Base-by-base conservation (phyloP, 2,113 vertebrate genomes). In the Raja brachyura region DNA sequence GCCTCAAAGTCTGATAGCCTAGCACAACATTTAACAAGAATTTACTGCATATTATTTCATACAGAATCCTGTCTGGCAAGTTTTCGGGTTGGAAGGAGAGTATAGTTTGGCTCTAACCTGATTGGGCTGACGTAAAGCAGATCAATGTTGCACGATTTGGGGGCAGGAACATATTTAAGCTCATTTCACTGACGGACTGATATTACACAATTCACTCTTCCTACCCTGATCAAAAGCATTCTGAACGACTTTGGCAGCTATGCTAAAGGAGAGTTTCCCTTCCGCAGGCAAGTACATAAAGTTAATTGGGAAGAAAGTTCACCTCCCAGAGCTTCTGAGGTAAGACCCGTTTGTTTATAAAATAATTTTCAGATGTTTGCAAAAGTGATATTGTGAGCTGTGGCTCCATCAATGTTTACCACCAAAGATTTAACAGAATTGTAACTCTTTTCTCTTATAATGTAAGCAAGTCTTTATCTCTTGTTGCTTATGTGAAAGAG, bases 231-330 rank as follows among this genome's bases (percentile, higher is more conserved):
- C 83, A 88, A 31, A 88, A 61, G 22, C 54, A 59, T 85, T 85
- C 54, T 25, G 5, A 59, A 28, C 0, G 56, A 63, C 31, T 16
- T 31, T 28, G 56, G 59, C 16, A 31, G 28, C 25, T 16, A 88
- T 88, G 59, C 13, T 63, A 66, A 88, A 88, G 39, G 83, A 88
- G 1, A 31, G 13, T 28, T 63, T 88, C n/a, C 83, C 83, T 63
- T 88, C 83, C 18, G 28, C 28, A 6, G 59, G 28, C 59, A 88
- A 2, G 83, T 63, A 6, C 31, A 88, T 88, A 14, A 88, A 88
- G 59, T 66, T 63, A 66, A 63, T 88, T 66, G 83, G 83, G 83
- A 88, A 31, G 16, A 88, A 63, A 31, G 83, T 88, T 61, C 83
- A 88, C 14, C n/a, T 63, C 6, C 83, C n/a, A 33, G 83, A 66